A percentile compares a stretch with the other conserved stretches of the same genome.
These are phyloP conservation scores for Drosophila phalerata DNA, from an alignment of 2,888 invertebrate genomes.

Conservation along the genomic window DNA sequence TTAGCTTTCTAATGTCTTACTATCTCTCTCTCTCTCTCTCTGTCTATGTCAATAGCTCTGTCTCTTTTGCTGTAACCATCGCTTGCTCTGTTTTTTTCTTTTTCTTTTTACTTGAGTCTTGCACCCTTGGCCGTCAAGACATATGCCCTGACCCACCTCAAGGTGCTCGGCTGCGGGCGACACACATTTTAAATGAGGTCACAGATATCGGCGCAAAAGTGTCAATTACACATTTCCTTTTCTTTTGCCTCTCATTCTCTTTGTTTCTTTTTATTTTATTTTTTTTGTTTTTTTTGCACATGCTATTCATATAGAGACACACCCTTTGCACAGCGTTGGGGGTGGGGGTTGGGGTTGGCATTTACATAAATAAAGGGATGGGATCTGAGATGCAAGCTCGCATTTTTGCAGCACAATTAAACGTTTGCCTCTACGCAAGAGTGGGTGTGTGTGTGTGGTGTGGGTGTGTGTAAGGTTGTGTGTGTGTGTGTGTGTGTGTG, in stretches of 20 bases:
- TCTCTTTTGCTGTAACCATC: neutral
- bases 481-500: too few species aligned
- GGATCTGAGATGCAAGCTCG: too few species aligned
- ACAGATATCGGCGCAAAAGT: slow-evolving; percentile 77
- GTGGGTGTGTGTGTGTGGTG: too few species aligned
- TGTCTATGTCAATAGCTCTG: too few species aligned
- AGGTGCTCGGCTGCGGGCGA: slow-evolving; percentile 53
- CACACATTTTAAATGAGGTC: slow-evolving; percentile 80
- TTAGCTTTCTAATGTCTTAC: neutral
- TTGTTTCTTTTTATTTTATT: slow-evolving; percentile 19
- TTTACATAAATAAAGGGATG: too few species aligned
- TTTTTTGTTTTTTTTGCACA: slow-evolving; percentile 4
- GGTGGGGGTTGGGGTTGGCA: neutral
- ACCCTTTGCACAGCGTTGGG: slow-evolving; percentile 26
- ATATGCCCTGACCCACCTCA: slow-evolving; percentile 74
- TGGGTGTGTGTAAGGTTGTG: too few species aligned
- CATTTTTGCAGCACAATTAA: too few species aligned
- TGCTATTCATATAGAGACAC: slow-evolving; percentile 9
- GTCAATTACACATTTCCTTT: slow-evolving; percentile 75
- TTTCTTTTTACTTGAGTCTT: neutral
- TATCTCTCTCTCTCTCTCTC: too few species aligned
- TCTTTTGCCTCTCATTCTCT: slow-evolving; percentile 1
- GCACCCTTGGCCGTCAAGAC: slow-evolving; percentile 50
- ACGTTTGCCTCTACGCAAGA: too few species aligned
- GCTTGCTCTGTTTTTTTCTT: neutral